Evolutionary conservation across 1,140 invertebrate genomes (phyloP).

Genomic region (Aplysia californica): DNA sequence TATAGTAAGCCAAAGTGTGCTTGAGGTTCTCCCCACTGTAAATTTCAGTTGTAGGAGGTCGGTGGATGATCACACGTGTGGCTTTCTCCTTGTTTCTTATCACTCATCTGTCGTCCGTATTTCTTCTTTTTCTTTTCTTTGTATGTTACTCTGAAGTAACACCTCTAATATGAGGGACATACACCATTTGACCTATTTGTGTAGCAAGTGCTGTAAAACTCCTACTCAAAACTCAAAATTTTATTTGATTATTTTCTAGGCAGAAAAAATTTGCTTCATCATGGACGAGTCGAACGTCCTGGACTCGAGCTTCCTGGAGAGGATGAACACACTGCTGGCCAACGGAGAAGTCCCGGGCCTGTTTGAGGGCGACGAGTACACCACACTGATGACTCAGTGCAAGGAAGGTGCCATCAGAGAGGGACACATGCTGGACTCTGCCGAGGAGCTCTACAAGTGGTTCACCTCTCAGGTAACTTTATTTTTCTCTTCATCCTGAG

Average conservation of each 20-base stretch:
- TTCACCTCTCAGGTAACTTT: conserved; percentile 83
- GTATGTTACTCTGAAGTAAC: too few relatives aligned
- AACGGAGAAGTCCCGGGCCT: conserved; percentile 91
- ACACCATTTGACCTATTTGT: too few relatives aligned
- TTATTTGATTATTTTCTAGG: conserved; percentile 69
- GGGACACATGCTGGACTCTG: conserved; percentile 97
- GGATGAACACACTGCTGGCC: conserved; percentile 98
- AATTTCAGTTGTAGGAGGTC: too few relatives aligned
- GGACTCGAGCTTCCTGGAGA: conserved; percentile 97
- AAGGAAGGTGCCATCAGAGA: conserved; percentile 98
- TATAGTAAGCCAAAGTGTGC: too few relatives aligned
- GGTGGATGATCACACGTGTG: too few relatives aligned
- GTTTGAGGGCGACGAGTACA: conserved; percentile 90
- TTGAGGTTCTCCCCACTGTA: too few relatives aligned
- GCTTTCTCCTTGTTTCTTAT: too few relatives aligned
- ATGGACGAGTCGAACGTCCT: conserved; percentile 99
- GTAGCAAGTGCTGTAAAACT: too few relatives aligned
- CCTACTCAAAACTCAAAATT: too few relatives aligned
- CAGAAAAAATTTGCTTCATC: conserved; percentile 99
- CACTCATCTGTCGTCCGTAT: too few relatives aligned
- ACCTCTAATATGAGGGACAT: too few relatives aligned
- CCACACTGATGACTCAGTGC: conserved; percentile 99
- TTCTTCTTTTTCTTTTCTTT: too few relatives aligned
- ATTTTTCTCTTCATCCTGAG: neutral
- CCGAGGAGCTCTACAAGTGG: conserved; percentile 98